Base-by-base conservation (phyloP, 2,888 invertebrate species). In the Mythimna impura region DNA sequence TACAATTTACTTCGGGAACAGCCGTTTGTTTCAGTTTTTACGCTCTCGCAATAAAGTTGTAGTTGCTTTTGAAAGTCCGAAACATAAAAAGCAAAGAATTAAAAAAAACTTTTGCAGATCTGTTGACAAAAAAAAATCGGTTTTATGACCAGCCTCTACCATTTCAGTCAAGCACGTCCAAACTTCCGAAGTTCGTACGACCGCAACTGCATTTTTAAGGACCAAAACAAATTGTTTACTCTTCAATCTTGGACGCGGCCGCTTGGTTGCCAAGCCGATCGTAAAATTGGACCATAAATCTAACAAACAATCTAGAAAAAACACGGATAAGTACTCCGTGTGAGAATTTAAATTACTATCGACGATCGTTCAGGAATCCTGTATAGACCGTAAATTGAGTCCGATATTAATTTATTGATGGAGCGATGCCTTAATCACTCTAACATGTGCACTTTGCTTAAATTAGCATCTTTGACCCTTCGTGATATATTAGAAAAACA, bases 71-170 rank as follows among this genome's bases (percentile, higher is more conserved):
- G 73, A 81, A 87, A 88, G 87, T 88, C 73, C 85, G 66, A 84
- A 87, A 88, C 88, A 89, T 90, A 91, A 91, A 91, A 89, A 85
- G 85, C 80, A 71, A 86, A 83, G 89, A 92, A 93, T 92, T 92
- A 92, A 93, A 94, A 25, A 47, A 94, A 94, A 93, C 86, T 94
- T 94, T 89, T 76, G 62, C 74, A 83, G 87, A 89, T 91, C 88
- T 85, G 90, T 89, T 89, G 89, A 90, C 91, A 91, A 94, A 92
- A 93, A n/a, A 92, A 91, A 91, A 87, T 88, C 87, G 88, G 89
- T 91, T 94, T 93, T 93, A 93, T 90, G 92, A 90, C 82, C 87
- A 88, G 78, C 77, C 66, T 81, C 40, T 57, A 69, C 75, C 78
- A 75, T 71, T 74, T 83, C 73, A 75, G 69, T 80, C 66, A 74